phyloP scores from a whole-genome alignment of 2,888 invertebrate species.

The Frankliniella intonsa region DNA sequence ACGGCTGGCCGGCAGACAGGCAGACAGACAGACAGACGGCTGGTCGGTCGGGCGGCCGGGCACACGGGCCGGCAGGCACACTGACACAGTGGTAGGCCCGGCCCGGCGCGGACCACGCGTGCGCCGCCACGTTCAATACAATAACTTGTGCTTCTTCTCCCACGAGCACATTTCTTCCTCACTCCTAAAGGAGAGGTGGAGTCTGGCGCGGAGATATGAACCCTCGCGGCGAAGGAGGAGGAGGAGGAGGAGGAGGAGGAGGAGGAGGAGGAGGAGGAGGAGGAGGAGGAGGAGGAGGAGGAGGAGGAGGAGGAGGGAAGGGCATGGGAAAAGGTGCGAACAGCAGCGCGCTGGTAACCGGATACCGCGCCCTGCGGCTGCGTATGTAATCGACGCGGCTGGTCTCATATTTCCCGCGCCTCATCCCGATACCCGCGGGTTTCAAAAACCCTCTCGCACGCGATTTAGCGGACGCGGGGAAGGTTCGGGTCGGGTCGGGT shows the following conservation, averaged over 20 bases:
- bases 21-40: neutral
- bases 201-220: neutral
- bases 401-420: too few species aligned
- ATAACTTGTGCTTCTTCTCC: too few species aligned
- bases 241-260: too few species aligned
- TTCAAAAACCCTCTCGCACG: neutral
- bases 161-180: too few species aligned
- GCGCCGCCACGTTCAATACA: too few species aligned
- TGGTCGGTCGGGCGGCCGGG: neutral
- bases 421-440: too few species aligned
- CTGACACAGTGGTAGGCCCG: neutral
- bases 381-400: too few species aligned
- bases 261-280: too few species aligned
- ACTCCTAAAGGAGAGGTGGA: neutral
- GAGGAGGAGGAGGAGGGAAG: too few species aligned
- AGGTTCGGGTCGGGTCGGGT: neutral
- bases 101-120: neutral
- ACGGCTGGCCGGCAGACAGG: neutral
- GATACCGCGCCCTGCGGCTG: neutral
- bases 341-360: neutral
- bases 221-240: neutral
- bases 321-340: neutral
- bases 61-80: neutral
- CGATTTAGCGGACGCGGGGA: neutral
- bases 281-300: too few species aligned